Conservation (phyloP, 1,140 invertebrate species). For the Drosophila willistoni region DNA sequence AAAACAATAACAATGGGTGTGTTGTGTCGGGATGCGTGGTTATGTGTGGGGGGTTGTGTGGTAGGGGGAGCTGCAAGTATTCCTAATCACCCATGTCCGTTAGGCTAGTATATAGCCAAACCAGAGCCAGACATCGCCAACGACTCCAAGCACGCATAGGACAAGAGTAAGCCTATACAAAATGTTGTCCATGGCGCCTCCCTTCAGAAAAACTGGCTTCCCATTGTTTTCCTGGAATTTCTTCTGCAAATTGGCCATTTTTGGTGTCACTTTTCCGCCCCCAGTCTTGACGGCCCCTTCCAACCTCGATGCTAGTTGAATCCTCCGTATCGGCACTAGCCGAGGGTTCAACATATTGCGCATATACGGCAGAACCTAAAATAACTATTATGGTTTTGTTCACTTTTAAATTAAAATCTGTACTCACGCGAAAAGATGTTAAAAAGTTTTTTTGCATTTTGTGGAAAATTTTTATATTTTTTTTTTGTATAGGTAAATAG, state of each 20-base stretch:
- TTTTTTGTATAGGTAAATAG: not conserved
- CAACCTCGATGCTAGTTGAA: conserved; percentile 18
- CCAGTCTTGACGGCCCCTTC: conserved; percentile 2
- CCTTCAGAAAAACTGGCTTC: conserved; percentile 86
- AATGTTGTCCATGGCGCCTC: conserved; percentile 85
- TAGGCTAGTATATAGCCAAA: conserved; percentile 51
- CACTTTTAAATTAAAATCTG: not conserved
- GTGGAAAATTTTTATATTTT: not conserved
- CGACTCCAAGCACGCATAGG: conserved; percentile 80
- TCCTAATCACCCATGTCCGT: not conserved
- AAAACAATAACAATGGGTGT: not conserved
- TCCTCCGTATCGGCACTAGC: not conserved
- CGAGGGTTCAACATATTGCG: conserved; percentile 6
- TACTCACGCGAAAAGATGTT: conserved; percentile 49
- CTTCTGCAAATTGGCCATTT: conserved; percentile 81
- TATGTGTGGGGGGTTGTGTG: not conserved
- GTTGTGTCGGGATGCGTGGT: not conserved
- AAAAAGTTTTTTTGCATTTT: conserved; percentile 59
- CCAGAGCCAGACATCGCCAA: conserved; percentile 45
- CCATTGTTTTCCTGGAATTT: conserved; percentile 84
- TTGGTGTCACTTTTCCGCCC: conserved; percentile 46
- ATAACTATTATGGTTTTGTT: not conserved
- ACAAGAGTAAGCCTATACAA: conserved; percentile 84
- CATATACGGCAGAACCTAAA: not conserved
- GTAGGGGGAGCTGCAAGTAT: not conserved